A percentile compares a stretch with the other conserved stretches of the same genome.
phyloP scores from a whole-genome alignment of 2,797 vertebrate species.

The Spatula clypeata region DNA sequence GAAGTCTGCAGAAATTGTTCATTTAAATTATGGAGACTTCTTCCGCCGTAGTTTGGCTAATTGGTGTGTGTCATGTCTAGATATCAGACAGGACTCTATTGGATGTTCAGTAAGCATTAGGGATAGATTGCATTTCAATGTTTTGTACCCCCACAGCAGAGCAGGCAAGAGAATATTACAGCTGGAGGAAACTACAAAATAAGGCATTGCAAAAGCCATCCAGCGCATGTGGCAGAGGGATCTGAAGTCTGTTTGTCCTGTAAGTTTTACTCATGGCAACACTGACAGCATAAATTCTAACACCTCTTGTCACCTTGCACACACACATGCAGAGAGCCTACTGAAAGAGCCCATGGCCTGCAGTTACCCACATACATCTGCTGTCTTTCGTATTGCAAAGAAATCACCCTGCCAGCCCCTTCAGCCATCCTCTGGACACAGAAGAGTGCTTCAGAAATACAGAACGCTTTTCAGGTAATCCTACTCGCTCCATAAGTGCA shows the following conservation, averaged over 20 bases:
- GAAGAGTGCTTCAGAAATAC: not conserved
- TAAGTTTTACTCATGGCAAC: not conserved
- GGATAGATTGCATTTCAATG: not conserved
- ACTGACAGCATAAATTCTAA: not conserved
- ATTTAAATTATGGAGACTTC: not conserved
- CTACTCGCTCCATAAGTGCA: accelerated
- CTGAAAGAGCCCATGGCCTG: accelerated
- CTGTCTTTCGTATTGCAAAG: not conserved
- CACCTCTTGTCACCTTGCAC: not conserved
- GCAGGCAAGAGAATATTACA: not conserved
- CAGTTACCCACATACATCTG: not conserved
- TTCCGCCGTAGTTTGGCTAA: not conserved
- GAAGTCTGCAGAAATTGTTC: not conserved
- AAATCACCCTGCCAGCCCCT: not conserved
- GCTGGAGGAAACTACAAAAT: not conserved
- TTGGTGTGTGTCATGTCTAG: not conserved
- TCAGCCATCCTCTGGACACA: not conserved
- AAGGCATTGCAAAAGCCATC: not conserved
- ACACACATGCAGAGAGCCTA: not conserved
- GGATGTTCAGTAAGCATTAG: not conserved
- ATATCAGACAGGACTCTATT: not conserved
- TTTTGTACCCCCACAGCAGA: not conserved
- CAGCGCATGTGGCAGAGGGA: not conserved
- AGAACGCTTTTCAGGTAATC: too few relatives aligned
- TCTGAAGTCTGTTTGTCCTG: not conserved